phyloP scores from a whole-genome alignment of 2,888 invertebrate species.

The Colostygia pectinataria region DNA sequence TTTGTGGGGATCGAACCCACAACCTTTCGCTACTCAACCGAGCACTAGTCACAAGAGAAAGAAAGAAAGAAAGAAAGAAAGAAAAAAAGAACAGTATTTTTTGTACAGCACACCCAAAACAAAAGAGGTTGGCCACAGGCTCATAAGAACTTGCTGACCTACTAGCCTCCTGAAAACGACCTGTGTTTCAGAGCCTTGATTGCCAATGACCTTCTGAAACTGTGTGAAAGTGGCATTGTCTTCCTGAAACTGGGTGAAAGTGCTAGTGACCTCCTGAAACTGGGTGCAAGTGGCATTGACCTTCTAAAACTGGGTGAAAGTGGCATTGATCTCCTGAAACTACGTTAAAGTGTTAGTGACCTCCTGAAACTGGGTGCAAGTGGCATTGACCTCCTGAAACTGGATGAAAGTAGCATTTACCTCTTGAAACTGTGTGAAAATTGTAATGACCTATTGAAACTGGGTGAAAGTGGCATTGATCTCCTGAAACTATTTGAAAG shows the following conservation, averaged over 20 bases:
- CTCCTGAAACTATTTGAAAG: not conserved
- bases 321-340: too few species aligned
- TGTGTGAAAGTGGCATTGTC: slow-evolving; percentile 77
- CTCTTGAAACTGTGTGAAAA: too few species aligned
- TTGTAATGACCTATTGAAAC: slow-evolving; percentile 37
- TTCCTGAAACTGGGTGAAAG: too few species aligned
- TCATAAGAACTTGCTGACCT: too few species aligned
- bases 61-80: too few species aligned
- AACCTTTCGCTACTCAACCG: too few species aligned
- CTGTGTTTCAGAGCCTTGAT: not conserved
- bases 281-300: slow-evolving; percentile 60
- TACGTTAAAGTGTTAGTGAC: not conserved
- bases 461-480: slow-evolving; percentile 77
- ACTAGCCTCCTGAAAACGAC: too few species aligned
- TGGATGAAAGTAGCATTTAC: slow-evolving; percentile 77
- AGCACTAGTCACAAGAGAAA: too few species aligned
- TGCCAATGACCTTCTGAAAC: slow-evolving; percentile 38
- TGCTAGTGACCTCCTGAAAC: slow-evolving; percentile 38
- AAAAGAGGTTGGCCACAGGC: too few species aligned
- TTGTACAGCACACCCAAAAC: too few species aligned
- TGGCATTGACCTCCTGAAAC: slow-evolving; percentile 42
- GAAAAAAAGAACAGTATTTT: too few species aligned
- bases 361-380: slow-evolving; percentile 64
- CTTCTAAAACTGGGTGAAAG: slow-evolving; percentile 64
- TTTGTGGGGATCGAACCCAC: too few species aligned